These are phyloP conservation scores for Eupithecia inturbata DNA, from an alignment of 2,888 invertebrate species.

Conservation along the genomic window DNA sequence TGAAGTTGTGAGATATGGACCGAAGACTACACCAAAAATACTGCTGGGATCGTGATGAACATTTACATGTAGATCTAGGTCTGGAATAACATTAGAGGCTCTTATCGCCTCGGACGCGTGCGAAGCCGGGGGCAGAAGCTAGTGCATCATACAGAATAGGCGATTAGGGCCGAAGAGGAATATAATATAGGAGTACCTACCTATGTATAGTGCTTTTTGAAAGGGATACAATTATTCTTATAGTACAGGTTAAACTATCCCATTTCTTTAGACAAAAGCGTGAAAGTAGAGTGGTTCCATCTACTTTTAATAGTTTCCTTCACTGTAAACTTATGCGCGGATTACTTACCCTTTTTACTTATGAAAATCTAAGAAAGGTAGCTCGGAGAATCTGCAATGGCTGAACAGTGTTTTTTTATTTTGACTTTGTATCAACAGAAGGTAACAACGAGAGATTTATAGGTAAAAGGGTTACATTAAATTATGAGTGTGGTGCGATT, in stretches of 20 bases:
- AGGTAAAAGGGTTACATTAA: too few relatives aligned
- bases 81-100: too few relatives aligned
- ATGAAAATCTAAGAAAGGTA: too few relatives aligned
- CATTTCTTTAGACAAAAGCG: not conserved
- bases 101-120: too few relatives aligned
- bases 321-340: not conserved
- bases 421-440: too few relatives aligned
- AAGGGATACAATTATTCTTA: conserved; percentile 6
- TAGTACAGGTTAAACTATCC: not conserved
- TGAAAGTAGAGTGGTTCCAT: not conserved
- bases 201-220: not conserved
- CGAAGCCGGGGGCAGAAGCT: not conserved
- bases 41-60: too few relatives aligned
- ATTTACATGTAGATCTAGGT: not conserved
- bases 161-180: not conserved
- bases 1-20: too few relatives aligned
- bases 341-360: too few relatives aligned
- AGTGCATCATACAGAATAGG: not conserved
- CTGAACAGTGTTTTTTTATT: too few relatives aligned
- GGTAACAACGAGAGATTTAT: too few relatives aligned
- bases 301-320: not conserved
- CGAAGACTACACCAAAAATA: not conserved
- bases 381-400: too few relatives aligned
- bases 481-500: too few relatives aligned
- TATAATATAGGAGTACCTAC: not conserved